Evolutionary conservation across 2,888 invertebrate genomes (phyloP), one percentile per base, ranked within the genome.

Genomic region (Scaptomyza polygonia): DNA sequence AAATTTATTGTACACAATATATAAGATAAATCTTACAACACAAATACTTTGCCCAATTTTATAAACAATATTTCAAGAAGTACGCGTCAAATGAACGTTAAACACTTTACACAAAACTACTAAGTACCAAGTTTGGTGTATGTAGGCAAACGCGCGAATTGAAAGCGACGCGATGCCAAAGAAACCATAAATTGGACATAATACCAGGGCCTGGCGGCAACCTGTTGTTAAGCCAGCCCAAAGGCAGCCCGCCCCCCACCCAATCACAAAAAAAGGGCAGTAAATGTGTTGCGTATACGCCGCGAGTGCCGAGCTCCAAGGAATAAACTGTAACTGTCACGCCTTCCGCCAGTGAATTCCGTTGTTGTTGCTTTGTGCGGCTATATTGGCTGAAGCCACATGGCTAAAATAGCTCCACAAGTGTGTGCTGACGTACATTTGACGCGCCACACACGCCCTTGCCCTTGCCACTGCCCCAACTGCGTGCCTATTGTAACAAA

Each of bases 331-430:
- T 42, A 40, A 43, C 48, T 68, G 51, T 29, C 63, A 61, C 59
- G 53, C 63, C 54, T 55, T 25, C 34, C 45, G n/a, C n/a, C 53
- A 36, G 49, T 42, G 42, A 55, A 21, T 65, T 51, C 21, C 53
- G 29, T n/a, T 59, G 61, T 25, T 59, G 29, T 18, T 43, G 58
- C 16, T 59, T 59, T 59, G 18, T 29, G 29, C n/a, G 40, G 40
- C 58, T 59, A 36, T 58, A 14, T 61, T 40, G 40, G 63, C 32
- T 47, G 32, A 51, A 72, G 39, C 34, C 69, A 49, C 55, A 56
- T 75, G 58, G 72, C 54, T 72, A 44, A 72, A 71, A 66, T 58
- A 66, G 69, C 73, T 79, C 86, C 79, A 85, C 82, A 82, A 87
- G 82, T 87, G 82, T 83, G 80, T 72, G 64, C 65, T 81, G 75